These are phyloP conservation scores for Intellagama lesueurii DNA, from an alignment of 2,797 vertebrate genomes.

Conservation along the genomic window DNA sequence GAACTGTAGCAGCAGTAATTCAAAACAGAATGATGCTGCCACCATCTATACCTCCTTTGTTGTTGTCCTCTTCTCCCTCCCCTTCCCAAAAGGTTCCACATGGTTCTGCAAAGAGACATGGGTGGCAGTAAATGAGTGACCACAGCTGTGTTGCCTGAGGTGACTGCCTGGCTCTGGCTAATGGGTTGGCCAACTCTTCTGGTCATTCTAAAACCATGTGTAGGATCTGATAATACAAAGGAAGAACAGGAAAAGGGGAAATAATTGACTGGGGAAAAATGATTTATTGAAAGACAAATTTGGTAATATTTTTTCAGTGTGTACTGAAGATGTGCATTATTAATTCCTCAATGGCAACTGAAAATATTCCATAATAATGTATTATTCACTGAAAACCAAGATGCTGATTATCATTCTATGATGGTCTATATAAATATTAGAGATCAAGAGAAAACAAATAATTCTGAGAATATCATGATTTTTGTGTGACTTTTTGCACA, in stretches of 20 bases:
- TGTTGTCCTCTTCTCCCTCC: no score
- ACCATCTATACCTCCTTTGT: no score
- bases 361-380: not conserved
- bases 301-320: no score
- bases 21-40: no score
- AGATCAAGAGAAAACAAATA: not conserved
- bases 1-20: no score
- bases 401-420: not conserved
- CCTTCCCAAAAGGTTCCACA: no score
- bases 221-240: not conserved
- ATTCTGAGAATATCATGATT: not conserved
- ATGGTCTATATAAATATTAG: constrained; percentile 1
- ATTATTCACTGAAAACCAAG: constrained; percentile 9
- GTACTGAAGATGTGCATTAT: not conserved
- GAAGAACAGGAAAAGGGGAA: not conserved
- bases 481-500: constrained; percentile 20
- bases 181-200: no score
- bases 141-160: no score
- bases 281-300: not conserved
- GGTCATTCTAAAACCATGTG: not conserved
- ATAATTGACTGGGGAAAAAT: not conserved
- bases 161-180: no score
- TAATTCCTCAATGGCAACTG: not conserved
- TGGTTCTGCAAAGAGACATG: no score
- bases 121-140: no score